Evolutionary conservation across 2,797 vertebrate genomes (phyloP).

Genomic region (Microcaecilia unicolor): DNA sequence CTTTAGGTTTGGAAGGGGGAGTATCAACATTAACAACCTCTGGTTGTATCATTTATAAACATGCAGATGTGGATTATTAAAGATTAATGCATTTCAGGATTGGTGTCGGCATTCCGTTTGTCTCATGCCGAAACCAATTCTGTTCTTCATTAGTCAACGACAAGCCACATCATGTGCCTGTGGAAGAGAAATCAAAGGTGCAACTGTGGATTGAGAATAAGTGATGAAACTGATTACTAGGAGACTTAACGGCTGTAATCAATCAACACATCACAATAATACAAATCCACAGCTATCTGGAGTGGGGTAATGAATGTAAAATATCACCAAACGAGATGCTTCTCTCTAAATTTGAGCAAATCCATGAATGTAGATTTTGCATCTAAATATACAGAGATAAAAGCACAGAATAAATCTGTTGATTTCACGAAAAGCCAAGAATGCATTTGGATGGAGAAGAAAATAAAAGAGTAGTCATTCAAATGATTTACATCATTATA

Average conservation of each 20-base stretch:
- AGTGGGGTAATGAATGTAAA: constrained; percentile 17
- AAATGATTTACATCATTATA: too few species aligned
- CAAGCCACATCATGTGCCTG: constrained; percentile 53
- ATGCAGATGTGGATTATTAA: constrained; percentile 68
- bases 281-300: constrained; percentile 23
- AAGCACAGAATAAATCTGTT: too few species aligned
- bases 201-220: constrained; percentile 45
- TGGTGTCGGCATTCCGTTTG: constrained; percentile 64
- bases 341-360: too few species aligned
- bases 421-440: too few species aligned
- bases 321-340: too few species aligned
- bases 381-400: too few species aligned
- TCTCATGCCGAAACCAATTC: constrained; percentile 63
- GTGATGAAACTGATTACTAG: constrained; percentile 54
- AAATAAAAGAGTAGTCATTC: too few species aligned
- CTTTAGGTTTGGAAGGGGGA: constrained; percentile 50
- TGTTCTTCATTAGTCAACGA: constrained; percentile 66
- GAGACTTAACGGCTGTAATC: constrained; percentile 53
- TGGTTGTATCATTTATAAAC: constrained; percentile 60
- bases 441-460: too few species aligned
- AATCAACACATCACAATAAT: constrained; percentile 52
- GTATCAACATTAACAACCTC: constrained; percentile 42
- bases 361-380: too few species aligned
- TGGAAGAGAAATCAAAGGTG: constrained; percentile 57
- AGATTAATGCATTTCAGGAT: constrained; percentile 66